A percentile compares a stretch with the other conserved stretches of the same genome.
phyloP scores from a whole-genome alignment of 2,797 vertebrate species.

The Halcyon smyrnensis region DNA sequence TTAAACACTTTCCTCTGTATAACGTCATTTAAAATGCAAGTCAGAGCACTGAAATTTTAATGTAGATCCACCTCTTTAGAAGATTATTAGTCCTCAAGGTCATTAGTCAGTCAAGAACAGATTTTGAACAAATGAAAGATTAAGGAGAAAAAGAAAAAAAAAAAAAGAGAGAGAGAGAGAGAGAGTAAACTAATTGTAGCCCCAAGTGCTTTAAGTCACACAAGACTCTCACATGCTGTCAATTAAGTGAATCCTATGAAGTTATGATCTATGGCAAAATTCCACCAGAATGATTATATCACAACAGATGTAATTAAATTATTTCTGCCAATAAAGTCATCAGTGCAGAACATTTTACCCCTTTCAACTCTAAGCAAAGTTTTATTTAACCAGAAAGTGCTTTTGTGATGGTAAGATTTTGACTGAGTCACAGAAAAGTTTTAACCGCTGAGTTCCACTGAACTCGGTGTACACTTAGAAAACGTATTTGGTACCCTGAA shows the following conservation, averaged over 20 bases:
- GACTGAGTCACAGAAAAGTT: neutral
- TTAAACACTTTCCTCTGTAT: neutral
- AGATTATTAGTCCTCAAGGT: neutral
- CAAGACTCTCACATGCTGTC: constrained; percentile 2
- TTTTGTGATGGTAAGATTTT: neutral
- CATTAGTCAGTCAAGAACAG: neutral
- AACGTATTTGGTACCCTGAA: neutral
- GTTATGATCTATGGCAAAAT: constrained; percentile 39
- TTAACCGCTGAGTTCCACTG: neutral
- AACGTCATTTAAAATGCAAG: neutral
- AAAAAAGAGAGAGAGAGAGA: neutral
- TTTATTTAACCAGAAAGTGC: neutral
- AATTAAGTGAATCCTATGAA: constrained; percentile 46
- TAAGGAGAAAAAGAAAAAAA: neutral
- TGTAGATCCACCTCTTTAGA: neutral
- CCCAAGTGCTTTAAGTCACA: neutral
- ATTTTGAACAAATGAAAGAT: neutral
- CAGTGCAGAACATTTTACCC: constrained; percentile 4
- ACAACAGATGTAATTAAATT: constrained; percentile 46
- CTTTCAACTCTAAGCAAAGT: neutral
- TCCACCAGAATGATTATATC: constrained; percentile 13
- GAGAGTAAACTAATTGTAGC: neutral
- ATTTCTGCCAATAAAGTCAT: constrained; percentile 52
- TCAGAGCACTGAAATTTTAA: neutral
- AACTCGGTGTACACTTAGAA: neutral